phyloP scores from a whole-genome alignment of 2,113 vertebrate genomes.

The Philantomba maxwellii region DNA sequence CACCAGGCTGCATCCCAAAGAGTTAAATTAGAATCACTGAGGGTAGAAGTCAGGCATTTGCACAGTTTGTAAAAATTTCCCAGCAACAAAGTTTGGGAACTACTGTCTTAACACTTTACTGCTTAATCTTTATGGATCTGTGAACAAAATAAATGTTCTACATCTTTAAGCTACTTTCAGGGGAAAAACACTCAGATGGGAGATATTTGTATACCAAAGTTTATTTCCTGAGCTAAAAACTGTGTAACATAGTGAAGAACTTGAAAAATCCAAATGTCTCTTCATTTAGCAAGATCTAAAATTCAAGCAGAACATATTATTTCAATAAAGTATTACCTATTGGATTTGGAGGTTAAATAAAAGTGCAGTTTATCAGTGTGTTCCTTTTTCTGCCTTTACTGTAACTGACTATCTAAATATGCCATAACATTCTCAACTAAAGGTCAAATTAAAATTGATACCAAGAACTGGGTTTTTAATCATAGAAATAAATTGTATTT shows the following conservation, averaged over 20 bases:
- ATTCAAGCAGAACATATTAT: background rate
- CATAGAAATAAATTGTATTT: background rate
- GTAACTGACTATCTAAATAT: background rate
- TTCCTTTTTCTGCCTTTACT: background rate
- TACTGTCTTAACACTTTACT: background rate
- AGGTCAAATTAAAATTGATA: slow-evolving; percentile 23
- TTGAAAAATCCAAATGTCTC: background rate
- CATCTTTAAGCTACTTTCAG: background rate
- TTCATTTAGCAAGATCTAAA: background rate
- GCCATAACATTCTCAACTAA: slow-evolving; percentile 48
- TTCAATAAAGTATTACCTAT: background rate
- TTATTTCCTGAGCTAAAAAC: background rate
- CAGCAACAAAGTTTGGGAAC: background rate
- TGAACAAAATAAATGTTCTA: background rate
- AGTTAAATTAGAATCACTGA: background rate
- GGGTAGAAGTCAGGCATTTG: background rate
- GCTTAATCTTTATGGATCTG: background rate
- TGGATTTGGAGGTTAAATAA: background rate
- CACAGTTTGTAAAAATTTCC: background rate
- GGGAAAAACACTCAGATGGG: background rate
- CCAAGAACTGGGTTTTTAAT: background rate
- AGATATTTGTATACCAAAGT: background rate
- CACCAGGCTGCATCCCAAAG: background rate
- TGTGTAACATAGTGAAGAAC: background rate
- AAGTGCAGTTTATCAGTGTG: background rate